Conservation (phyloP, 2,797 vertebrate genomes). For the Urophycis tenuis region DNA sequence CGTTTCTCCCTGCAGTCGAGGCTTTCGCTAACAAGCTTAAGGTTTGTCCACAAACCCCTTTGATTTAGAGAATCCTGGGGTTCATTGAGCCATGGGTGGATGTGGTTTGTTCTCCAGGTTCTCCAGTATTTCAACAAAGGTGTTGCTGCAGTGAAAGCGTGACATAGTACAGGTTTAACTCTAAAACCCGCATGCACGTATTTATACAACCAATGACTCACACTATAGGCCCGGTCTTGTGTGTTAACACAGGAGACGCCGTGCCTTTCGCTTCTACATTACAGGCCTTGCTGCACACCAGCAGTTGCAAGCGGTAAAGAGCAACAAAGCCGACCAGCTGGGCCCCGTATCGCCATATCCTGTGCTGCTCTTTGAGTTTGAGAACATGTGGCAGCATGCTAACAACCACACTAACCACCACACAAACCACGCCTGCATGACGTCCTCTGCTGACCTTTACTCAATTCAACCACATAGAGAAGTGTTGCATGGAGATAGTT, state of each 20-base stretch:
- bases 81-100: neutral
- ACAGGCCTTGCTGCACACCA: neutral
- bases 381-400: constrained; percentile 2
- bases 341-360: neutral
- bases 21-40: neutral
- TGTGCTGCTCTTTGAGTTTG: constrained; percentile 3
- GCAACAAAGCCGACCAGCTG: neutral
- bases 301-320: neutral
- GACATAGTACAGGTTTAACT: neutral
- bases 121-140: neutral
- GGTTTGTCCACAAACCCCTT: neutral
- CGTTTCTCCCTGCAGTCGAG: neutral
- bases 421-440: too few species aligned
- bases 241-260: neutral
- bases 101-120: neutral
- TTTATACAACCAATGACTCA: neutral
- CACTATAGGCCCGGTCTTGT: neutral
- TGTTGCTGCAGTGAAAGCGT: neutral
- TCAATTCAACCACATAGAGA: neutral
- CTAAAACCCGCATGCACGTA: neutral
- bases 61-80: neutral
- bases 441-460: neutral
- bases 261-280: neutral
- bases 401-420: too few species aligned
- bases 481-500: neutral